These are phyloP conservation scores for Pseudochaenichthys georgianus DNA, from an alignment of 2,797 vertebrate species.

Conservation along the genomic window DNA sequence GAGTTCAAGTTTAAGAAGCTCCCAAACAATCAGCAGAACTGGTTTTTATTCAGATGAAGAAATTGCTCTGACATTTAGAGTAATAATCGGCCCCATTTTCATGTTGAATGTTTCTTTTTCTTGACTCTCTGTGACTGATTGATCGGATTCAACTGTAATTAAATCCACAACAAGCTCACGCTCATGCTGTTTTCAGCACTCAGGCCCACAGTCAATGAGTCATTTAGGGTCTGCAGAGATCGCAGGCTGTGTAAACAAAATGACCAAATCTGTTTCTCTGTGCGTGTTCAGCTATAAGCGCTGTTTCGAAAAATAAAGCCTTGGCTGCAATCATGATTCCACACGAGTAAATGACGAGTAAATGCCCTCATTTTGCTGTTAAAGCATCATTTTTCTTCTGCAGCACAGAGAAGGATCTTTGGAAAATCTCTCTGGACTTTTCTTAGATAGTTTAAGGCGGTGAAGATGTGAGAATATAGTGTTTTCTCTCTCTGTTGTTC, in stretches of 20 bases:
- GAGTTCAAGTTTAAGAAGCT: constrained; percentile 14
- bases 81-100: constrained; percentile 16
- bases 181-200: background rate
- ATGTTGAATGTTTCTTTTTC: constrained; percentile 28
- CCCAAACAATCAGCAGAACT: constrained; percentile 7
- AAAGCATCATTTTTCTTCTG: background rate
- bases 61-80: constrained; percentile 6
- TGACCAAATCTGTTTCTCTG: constrained; percentile 2
- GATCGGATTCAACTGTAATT: constrained; percentile 17
- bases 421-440: background rate
- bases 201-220: constrained; percentile 2
- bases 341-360: background rate
- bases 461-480: background rate
- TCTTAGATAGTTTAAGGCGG: background rate
- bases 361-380: background rate
- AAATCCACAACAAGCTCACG: constrained; percentile 14
- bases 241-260: constrained; percentile 9
- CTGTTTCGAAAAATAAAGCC: constrained; percentile 8
- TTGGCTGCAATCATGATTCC: background rate
- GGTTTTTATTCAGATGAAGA: constrained; percentile 7
- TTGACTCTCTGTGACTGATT: background rate
- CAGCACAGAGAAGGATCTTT: background rate
- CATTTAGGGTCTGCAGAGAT: constrained; percentile 23
- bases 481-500: background rate
- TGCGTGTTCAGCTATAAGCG: background rate